Conservation (phyloP, 2,797 vertebrate species). For the Parauchenoglanis ngamensis region DNA sequence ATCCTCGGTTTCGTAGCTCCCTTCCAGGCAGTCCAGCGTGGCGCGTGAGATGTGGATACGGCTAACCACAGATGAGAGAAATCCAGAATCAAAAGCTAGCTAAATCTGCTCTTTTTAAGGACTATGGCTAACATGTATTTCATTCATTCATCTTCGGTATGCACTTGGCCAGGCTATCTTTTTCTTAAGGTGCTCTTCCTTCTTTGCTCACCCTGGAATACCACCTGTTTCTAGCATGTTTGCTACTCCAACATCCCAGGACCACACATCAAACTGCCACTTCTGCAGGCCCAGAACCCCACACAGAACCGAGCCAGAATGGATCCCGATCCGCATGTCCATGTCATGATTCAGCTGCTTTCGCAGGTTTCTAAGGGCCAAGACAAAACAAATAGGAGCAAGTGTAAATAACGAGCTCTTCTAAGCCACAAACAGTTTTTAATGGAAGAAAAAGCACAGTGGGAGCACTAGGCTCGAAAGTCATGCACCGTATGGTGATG, state of each 20-base stretch:
- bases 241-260: slow-evolving; percentile 86
- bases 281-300: slow-evolving; percentile 86
- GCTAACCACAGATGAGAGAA: slow-evolving; percentile 55
- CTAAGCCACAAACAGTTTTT: neutral
- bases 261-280: slow-evolving; percentile 91
- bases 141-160: neutral
- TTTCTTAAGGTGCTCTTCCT: neutral
- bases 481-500: slow-evolving; percentile 85
- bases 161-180: neutral
- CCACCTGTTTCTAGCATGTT: slow-evolving; percentile 89
- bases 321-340: slow-evolving; percentile 87
- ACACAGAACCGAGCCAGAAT: slow-evolving; percentile 84
- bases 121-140: neutral
- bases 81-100: neutral
- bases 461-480: no score
- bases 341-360: slow-evolving; percentile 87
- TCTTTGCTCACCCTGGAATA: slow-evolving; percentile 82
- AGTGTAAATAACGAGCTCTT: neutral
- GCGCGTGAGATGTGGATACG: slow-evolving; percentile 80
- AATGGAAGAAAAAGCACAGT: neutral
- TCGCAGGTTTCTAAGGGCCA: slow-evolving; percentile 76
- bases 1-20: slow-evolving; percentile 80
- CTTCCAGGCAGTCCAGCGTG: slow-evolving; percentile 73
- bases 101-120: neutral
- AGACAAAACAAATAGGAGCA: neutral